Evolutionary conservation across 2,113 vertebrate species (phyloP), one percentile per base, ranked within the genome.

Genomic region (Gadus macrocephalus): DNA sequence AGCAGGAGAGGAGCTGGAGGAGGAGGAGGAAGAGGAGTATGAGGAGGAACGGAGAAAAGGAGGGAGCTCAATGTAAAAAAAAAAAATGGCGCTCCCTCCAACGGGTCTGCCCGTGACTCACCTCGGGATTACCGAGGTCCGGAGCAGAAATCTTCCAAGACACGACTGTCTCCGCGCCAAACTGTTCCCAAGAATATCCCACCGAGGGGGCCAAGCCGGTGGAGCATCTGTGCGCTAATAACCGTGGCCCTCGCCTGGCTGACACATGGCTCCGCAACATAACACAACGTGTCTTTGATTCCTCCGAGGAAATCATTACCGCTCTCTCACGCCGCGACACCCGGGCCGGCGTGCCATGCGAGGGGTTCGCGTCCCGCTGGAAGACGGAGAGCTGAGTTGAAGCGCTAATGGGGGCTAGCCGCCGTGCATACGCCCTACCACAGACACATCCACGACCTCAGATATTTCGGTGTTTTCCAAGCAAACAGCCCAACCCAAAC

Each of bases 21-120:
- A 66, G 66, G 76, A 72, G 62, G 81, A 15, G 64, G 38, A 64
- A 20, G 64, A 20, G 28, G 31, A 65, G 35, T 17, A 25, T 2
- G 60, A 27, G 1, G 19, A 58, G 55, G 55, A 58, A 16, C 3
- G 55, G 55, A 58, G 55, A 58, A 58, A 16, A n/a, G 16, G 15
- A 5, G 35, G 64, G 58, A 78, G 69, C 9, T 49, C 38, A 49
- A 68, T 1, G 15, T 19, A 28, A 5, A 22, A 15, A 11, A 28
- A 25, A 25, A 28, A 63, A 70, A 61, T 83, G 70, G 72, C 84
- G 84, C 86, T 72, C 80, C 81, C 78, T 86, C 73, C 81, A 89
- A 86, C 86, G 79, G 76, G 64, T 73, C 12, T 66, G 27, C 69
- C 78, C 78, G 60, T 78, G 78, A 86, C 38, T 83, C 77, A 79